Base-by-base conservation (phyloP, 2,797 vertebrate species). In the Syngnathus acus region DNA sequence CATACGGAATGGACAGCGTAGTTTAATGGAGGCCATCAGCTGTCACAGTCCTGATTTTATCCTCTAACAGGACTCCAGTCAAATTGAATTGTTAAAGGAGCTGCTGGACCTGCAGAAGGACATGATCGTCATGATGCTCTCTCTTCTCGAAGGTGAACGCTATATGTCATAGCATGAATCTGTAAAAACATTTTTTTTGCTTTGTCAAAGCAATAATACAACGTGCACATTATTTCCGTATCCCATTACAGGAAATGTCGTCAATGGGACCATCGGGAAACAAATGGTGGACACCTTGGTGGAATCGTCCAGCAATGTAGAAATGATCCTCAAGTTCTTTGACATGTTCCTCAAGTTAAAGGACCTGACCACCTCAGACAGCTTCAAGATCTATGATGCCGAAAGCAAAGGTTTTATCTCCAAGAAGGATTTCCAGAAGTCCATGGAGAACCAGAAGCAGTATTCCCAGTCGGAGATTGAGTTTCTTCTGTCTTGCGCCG, bases 291-390 rank as follows among this genome's bases (percentile, higher is more conserved):
- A 99, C 84, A 99, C 96, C 0, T 90, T 99, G 75, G 94, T 99
- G 75, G 97, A 99, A 66, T 99, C 97, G 38, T 99, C 97, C 23
- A 95, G 92, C 88, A 99, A 99, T 45, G 95, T 99, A 77, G 97
- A 99, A 89, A 97, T 99, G 95, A 99, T 99, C 82, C 90, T 99
- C 53, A 99, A 99, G 82, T 99, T 99, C 88, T 99, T 99, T 54
- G 97, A 98, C 86, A 99, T 99, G 97, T 99, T 99, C 86, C 94
- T 99, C 73, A 99, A 99, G 86, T 84, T 99, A 82, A 99, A 99
- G 86, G 97, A 99, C 80, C 89, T 99, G 79, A 99, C 96, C 38
- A 94, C 92, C 64, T 99, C 97, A 1, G 97, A 99, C 71, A 92
- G 92, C 85, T 99, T 99, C 85, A 96, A 94, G 82, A 96, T 97